These are phyloP conservation scores for Halcyon leucocephala DNA, from an alignment of 2,797 vertebrate species.

Conservation along the genomic window DNA sequence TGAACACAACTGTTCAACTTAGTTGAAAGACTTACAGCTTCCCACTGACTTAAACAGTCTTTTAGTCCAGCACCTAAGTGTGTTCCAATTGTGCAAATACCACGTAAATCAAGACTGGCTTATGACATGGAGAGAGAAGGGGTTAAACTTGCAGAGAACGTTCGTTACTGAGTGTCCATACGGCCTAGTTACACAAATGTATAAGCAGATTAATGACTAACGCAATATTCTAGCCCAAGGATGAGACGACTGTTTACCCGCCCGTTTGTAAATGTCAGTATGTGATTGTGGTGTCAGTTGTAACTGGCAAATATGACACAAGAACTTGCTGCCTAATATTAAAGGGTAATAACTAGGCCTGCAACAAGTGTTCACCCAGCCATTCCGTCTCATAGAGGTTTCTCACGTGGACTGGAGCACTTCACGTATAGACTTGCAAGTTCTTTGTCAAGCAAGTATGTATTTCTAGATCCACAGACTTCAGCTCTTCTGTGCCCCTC, in stretches of 20 bases:
- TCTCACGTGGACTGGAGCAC: neutral
- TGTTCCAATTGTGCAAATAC: neutral
- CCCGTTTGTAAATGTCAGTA: neutral
- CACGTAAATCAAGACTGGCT: neutral
- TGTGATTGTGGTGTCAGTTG: neutral
- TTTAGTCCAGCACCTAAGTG: neutral
- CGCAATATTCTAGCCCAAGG: neutral
- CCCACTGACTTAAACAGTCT: neutral
- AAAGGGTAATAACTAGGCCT: neutral
- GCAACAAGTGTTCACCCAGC: neutral
- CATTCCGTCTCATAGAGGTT: neutral
- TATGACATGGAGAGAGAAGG: neutral
- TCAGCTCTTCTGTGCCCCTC: neutral
- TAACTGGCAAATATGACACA: neutral
- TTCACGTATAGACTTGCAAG: neutral
- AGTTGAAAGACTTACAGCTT: neutral
- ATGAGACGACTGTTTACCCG: neutral
- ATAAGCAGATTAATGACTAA: neutral
- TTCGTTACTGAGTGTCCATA: neutral
- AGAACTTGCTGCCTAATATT: neutral
- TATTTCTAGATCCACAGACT: neutral
- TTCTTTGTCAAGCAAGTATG: accelerated
- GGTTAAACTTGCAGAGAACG: neutral
- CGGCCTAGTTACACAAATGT: neutral
- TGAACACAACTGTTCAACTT: neutral